Conservation (phyloP, 2,113 vertebrate genomes). For the Ictalurus furcatus region DNA sequence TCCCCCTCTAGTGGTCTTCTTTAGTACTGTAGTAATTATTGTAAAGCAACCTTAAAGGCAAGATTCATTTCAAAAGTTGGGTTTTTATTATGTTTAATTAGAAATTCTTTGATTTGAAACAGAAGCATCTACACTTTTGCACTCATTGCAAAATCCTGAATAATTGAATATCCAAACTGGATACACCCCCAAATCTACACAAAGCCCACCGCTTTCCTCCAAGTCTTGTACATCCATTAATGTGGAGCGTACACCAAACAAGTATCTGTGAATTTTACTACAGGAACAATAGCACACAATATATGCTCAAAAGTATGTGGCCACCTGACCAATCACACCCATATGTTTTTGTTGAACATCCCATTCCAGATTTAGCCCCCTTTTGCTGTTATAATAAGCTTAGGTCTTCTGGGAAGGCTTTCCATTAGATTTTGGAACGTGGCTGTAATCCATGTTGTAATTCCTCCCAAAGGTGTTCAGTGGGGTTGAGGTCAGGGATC, state of each 20-base stretch:
- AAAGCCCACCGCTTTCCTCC: neutral
- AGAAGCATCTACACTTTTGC: neutral
- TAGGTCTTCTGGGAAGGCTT: too few relatives aligned
- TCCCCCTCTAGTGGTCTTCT: conserved; percentile 61
- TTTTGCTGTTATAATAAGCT: neutral
- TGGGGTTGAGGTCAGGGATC: too few relatives aligned
- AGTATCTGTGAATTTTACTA: neutral
- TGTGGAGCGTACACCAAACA: neutral
- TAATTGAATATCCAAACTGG: neutral
- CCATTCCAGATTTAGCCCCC: neutral
- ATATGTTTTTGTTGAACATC: neutral
- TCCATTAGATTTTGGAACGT: too few relatives aligned
- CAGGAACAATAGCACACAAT: neutral
- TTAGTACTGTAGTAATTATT: neutral
- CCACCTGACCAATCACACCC: neutral
- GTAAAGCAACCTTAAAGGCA: neutral
- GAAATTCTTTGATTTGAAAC: neutral
- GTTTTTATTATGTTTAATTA: neutral
- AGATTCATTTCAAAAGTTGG: neutral
- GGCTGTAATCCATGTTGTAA: too few relatives aligned
- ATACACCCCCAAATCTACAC: neutral
- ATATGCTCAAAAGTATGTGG: neutral
- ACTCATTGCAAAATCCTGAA: neutral
- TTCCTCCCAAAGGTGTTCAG: too few relatives aligned
- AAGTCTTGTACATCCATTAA: too few relatives aligned